Percentiles rank a stretch among this genome's conserved stretches.
Evolutionary conservation across 2,797 vertebrate species (phyloP).

Genomic region (Spatula clypeata): DNA sequence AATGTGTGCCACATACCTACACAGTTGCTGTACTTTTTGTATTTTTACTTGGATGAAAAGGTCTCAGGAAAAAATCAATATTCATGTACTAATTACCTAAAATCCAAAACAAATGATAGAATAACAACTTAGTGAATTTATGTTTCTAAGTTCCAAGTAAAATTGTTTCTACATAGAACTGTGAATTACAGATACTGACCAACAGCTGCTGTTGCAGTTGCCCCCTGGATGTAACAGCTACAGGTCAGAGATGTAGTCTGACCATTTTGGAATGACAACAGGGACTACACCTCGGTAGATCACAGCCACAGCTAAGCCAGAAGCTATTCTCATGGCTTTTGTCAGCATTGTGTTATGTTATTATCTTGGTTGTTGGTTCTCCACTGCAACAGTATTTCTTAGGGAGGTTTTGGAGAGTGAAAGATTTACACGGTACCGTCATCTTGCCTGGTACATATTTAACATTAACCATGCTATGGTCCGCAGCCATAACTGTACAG

Average conservation of each 20-base stretch:
- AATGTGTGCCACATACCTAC: neutral
- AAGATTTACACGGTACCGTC: rapidly evolving
- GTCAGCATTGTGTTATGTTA: neutral
- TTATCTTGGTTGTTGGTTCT: neutral
- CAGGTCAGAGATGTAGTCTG: neutral
- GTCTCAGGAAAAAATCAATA: neutral
- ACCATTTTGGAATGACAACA: neutral
- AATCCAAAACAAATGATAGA: neutral
- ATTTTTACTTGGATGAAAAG: neutral
- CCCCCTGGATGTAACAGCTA: neutral
- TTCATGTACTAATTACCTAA: neutral
- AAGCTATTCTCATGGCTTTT: neutral
- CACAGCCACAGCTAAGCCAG: neutral
- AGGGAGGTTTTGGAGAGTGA: neutral
- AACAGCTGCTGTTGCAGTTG: neutral
- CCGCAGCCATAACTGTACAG: neutral
- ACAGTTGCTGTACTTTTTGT: neutral
- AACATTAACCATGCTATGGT: neutral
- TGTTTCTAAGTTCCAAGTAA: neutral
- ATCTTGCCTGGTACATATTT: neutral
- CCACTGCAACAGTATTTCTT: neutral
- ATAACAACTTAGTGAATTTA: neutral
- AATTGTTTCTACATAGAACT: neutral
- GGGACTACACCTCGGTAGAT: neutral
- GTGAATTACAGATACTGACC: neutral